Evolutionary conservation across 2,797 vertebrate species (phyloP).

Genomic region (Synaphobranchus kaupii): DNA sequence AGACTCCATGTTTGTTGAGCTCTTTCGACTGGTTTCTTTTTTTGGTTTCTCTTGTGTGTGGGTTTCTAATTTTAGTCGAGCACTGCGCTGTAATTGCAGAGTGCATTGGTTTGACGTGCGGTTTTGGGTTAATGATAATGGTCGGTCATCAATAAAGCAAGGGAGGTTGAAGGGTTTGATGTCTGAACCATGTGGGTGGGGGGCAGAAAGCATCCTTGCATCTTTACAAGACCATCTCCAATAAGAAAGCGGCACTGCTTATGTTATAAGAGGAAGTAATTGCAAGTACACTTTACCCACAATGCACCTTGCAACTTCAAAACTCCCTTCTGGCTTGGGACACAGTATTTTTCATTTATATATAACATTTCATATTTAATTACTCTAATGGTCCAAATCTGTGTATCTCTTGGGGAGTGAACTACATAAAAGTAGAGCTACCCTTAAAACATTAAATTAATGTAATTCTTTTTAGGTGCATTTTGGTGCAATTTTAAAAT

Average conservation of each 20-base stretch:
- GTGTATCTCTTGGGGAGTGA: neutral
- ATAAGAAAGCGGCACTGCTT: conserved; percentile 36
- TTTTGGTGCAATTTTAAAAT: neutral
- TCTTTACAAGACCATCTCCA: conserved; percentile 53
- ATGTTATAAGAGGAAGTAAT: conserved; percentile 28
- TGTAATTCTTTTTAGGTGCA: neutral
- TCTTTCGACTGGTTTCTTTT: conserved; percentile 52
- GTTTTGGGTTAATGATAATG: conserved; percentile 64
- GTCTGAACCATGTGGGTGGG: conserved; percentile 46
- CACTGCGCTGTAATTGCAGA: conserved; percentile 63
- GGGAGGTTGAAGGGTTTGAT: conserved; percentile 64
- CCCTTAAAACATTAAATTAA: neutral
- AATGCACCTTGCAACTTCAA: conserved; percentile 27
- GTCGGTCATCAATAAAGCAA: conserved; percentile 68
- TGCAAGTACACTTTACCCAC: conserved; percentile 22
- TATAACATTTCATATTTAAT: neutral
- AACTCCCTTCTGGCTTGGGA: conserved; percentile 25
- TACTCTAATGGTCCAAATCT: neutral
- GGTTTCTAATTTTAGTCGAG: conserved; percentile 71
- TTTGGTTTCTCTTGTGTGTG: conserved; percentile 53
- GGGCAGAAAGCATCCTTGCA: conserved; percentile 11
- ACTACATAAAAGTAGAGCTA: neutral
- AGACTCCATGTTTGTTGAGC: conserved; percentile 55
- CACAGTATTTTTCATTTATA: neutral
- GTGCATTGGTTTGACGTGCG: conserved; percentile 57